Evolutionary conservation across 64 coral and sea anemone genomes (phyloP), one percentile per base, ranked within the genome.

Genomic region (Acropora tenuis): DNA sequence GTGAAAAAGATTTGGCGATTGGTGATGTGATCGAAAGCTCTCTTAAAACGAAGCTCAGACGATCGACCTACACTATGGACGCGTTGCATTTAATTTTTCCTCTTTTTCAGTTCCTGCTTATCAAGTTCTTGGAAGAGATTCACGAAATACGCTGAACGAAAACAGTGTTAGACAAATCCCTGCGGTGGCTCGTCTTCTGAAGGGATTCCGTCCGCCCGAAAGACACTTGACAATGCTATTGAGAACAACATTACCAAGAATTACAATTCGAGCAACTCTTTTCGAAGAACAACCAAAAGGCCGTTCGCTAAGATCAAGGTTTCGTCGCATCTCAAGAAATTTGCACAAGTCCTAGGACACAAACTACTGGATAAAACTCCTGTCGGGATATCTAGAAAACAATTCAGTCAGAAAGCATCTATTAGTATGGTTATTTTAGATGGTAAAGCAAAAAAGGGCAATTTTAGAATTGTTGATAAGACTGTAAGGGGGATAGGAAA

Each of bases 401-500:
- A 85, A 71, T 61, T 71, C 65, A 72, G 43, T 48, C 43, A 71
- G n/a, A 17, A 7, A 3, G 8, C 17, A 48, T 48, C 43, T 60
- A 40, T 30, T 30, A 30, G 30, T 30, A 16, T 68, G 18, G 45
- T 7, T n/a, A 44, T 4, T 45, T 41, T 15, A 8, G 80, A 85
- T 48, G 18, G 82, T 8, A 17, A 1, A 4, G 44, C 48, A 11
- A 49, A 91, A 48, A 72, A 18, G 0, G 90, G 90, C 18, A 85
- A 43, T 66, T 91, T 91, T 66, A 76, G 85, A 47, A 84, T 91
- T 67, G 50, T 57, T 12, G 90, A 77, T 43, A 73, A 41, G 11
- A 30, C 47, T 30, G 90, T 91, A 8, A 91, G 43, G 65, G 90
- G 90, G 42, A 85, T 41, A 72, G 82, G 82, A 41, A 58, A 11